Conservation (phyloP, 2,797 vertebrate species). For the Argya squamiceps region DNA sequence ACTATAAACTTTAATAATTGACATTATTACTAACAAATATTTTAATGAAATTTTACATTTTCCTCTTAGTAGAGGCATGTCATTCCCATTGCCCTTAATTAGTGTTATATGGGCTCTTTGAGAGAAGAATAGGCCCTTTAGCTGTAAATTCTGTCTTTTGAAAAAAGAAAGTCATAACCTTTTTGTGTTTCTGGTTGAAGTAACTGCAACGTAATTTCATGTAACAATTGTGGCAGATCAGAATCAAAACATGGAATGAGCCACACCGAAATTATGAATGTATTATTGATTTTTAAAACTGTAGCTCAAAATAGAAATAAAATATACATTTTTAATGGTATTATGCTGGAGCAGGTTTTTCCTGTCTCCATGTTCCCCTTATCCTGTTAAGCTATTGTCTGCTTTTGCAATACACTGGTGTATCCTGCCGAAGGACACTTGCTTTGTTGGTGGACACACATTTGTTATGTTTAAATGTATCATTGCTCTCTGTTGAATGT, state of each 20-base stretch:
- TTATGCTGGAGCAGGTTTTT: not conserved
- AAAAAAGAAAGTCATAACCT: slow-evolving; percentile 54
- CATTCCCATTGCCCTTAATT: slow-evolving; percentile 62
- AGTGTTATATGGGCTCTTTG: slow-evolving; percentile 36
- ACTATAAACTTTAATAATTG: not conserved
- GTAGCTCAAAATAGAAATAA: not conserved
- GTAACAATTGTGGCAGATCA: not conserved
- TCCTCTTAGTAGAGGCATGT: not conserved
- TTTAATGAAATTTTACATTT: slow-evolving; percentile 32
- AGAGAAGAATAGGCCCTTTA: slow-evolving; percentile 34
- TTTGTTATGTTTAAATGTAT: not conserved
- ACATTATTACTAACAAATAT: slow-evolving; percentile 20
- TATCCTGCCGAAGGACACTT: not conserved
- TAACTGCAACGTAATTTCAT: slow-evolving; percentile 1
- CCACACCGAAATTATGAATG: not conserved
- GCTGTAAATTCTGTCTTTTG: slow-evolving; percentile 52
- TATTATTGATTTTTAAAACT: not conserved
- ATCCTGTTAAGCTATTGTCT: not conserved
- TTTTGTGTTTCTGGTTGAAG: slow-evolving; percentile 51
- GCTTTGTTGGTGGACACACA: not conserved
- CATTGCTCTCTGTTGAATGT: not conserved
- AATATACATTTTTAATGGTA: not conserved
- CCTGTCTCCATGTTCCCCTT: not conserved
- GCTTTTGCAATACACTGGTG: not conserved
- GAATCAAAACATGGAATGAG: not conserved